These are phyloP conservation scores for Takifugu flavidus DNA, from an alignment of 2,113 vertebrate genomes.

Conservation along the genomic window DNA sequence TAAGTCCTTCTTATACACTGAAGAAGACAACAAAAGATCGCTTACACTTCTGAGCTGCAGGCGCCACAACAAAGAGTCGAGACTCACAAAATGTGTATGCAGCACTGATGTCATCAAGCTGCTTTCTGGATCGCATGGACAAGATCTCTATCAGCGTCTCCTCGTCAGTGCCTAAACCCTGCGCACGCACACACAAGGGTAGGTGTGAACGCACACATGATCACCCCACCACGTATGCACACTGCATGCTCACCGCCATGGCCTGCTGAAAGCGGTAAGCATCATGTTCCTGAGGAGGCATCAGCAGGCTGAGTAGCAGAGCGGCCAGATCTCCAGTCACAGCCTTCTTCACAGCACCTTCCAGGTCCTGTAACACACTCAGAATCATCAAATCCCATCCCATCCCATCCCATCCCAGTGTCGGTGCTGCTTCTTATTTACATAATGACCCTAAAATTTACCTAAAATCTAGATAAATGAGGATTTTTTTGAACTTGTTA, in stretches of 20 bases:
- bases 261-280: slow-evolving; percentile 62
- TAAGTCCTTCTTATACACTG: slow-evolving; percentile 73
- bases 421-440: too few relatives aligned
- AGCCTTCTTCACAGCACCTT: slow-evolving; percentile 56
- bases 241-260: slow-evolving; percentile 59
- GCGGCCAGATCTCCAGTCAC: slow-evolving; percentile 58
- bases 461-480: too few relatives aligned
- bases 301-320: slow-evolving; percentile 58
- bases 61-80: not conserved
- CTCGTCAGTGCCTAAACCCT: slow-evolving; percentile 76
- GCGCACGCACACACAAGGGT: slow-evolving; percentile 8
- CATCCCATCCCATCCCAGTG: not conserved
- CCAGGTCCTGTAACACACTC: slow-evolving; percentile 54
- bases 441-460: too few relatives aligned
- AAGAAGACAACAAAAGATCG: not conserved
- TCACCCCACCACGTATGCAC: not conserved
- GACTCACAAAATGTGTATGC: slow-evolving; percentile 68
- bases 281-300: slow-evolving; percentile 53
- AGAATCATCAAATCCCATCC: not conserved
- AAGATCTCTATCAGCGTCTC: slow-evolving; percentile 78
- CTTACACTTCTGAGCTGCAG: not conserved
- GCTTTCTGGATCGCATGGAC: slow-evolving; percentile 66
- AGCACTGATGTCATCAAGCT: slow-evolving; percentile 65
- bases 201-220: not conserved
- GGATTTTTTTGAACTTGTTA: too few relatives aligned